Evolutionary conservation across 2,113 vertebrate species (phyloP), one percentile per base, ranked within the genome.

Genomic region (Astur gentilis): DNA sequence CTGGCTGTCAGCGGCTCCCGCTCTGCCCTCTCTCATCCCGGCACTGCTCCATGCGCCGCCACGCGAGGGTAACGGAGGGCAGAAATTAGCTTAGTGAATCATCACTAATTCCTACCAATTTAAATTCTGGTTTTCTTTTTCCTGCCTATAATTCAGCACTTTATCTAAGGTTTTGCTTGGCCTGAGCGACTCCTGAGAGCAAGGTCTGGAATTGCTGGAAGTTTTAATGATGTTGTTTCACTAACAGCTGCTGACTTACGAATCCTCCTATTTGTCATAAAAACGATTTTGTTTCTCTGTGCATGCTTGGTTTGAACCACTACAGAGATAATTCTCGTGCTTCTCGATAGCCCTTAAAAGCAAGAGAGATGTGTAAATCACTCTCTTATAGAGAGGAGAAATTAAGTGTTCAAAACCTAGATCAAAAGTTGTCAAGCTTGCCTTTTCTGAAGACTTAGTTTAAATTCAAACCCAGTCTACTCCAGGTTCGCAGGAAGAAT

Each of bases 51-150:
- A 64, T 1, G 0, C 0, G 2, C 55, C 1, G 1, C 77, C 65
- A 72, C 21, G 4, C 1, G 7, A 80, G 62, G 45, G 66, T 85
- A 84, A 87, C 1, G 0, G 40, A 91, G 83, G 81, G 70, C 58
- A 97, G 87, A 95, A 97, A 95, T 97, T 70, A 95, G 80, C 34
- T 96, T 89, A 62, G 73, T 67, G 82, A 96, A 92, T 95, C 93
- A 86, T 55, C 4, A 13, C 50, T 94, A 95, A 94, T 89, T 94
- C 91, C 54, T 61, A 81, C 79, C 92, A 76, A 92, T 93, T 91
- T 91, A 96, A 85, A 79, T 19, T 40, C 75, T 73, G 65, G 29
- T 82, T 94, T 92, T 44, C 73, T 91, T 95, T 91, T 85, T 90
- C 78, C 49, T 80, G 67, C 13, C 79, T 93, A 10, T 87, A 97